phyloP scores from a whole-genome alignment of 2,113 vertebrate species.

The Bambusicola thoracicus region DNA sequence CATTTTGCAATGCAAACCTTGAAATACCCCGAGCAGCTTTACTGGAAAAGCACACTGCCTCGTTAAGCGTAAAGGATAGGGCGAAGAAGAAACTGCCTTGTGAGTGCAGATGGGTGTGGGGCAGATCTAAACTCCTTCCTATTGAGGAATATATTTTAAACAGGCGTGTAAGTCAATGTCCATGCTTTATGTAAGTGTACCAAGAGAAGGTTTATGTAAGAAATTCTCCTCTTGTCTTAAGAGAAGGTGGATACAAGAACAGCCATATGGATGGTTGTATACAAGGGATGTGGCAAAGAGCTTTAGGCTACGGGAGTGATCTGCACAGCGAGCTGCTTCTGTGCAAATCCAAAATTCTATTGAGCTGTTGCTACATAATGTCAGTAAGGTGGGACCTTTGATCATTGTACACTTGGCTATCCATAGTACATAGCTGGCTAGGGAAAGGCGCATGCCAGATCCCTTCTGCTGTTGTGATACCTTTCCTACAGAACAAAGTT shows the following conservation, averaged over 20 bases:
- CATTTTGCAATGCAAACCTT: not conserved
- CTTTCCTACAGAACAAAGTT: not conserved
- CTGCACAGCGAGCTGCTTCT: not conserved
- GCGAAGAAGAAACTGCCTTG: not conserved
- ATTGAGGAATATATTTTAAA: not conserved
- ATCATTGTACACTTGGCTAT: not conserved
- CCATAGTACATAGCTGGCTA: not conserved
- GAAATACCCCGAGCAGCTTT: not conserved
- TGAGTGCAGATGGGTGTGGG: not conserved
- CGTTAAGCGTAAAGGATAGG: not conserved
- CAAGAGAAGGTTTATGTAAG: not conserved
- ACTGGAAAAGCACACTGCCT: not conserved
- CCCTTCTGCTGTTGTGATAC: not conserved
- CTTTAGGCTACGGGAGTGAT: not conserved
- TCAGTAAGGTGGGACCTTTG: not conserved
- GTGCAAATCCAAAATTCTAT: not conserved
- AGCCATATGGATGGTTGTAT: not conserved
- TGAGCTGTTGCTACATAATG: not conserved
- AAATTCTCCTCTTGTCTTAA: not conserved
- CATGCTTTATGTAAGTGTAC: not conserved
- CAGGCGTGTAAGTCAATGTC: not conserved
- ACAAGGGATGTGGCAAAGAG: not conserved
- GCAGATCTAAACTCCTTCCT: not conserved
- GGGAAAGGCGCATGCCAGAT: not conserved
- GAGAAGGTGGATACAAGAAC: not conserved